phyloP scores from a whole-genome alignment of 2,888 invertebrate species.

The Ophion costatus region DNA sequence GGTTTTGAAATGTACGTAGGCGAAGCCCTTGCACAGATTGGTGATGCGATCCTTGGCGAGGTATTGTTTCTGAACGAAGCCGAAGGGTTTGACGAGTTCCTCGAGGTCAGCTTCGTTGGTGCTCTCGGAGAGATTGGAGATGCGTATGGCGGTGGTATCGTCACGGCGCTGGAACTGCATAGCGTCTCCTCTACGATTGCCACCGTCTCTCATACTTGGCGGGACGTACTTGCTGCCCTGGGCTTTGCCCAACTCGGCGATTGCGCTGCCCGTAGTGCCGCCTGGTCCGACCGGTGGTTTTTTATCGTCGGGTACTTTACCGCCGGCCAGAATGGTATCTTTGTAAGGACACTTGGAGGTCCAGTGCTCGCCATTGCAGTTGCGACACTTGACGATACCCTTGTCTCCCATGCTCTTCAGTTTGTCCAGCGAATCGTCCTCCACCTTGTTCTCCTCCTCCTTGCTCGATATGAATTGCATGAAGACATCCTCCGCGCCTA shows the following conservation, averaged over 20 bases:
- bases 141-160: conserved; percentile 96
- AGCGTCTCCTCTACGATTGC: conserved; percentile 89
- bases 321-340: conserved; percentile 91
- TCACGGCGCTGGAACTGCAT: conserved; percentile 89
- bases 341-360: conserved; percentile 99
- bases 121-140: conserved; percentile 98
- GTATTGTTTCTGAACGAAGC: conserved; percentile 96
- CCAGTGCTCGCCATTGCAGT: conserved; percentile 98
- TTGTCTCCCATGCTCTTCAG: conserved; percentile 88
- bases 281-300: conserved; percentile 76
- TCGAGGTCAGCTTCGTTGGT: conserved; percentile 97
- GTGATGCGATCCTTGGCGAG: conserved; percentile 97
- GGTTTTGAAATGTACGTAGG: conserved; percentile 98
- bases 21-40: conserved; percentile 97
- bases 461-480: conserved; percentile 96
- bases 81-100: conserved; percentile 97
- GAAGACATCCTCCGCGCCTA: conserved; percentile 97
- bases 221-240: conserved; percentile 92
- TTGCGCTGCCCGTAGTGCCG: conserved; percentile 74
- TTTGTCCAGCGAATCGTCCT: conserved; percentile 93
- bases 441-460: conserved; percentile 94
- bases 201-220: conserved; percentile 94
- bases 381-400: conserved; percentile 93
- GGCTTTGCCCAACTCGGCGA: conserved; percentile 76
- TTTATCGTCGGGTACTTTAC: conserved; percentile 83